Evolutionary conservation across 35 echinoderm and acorn worm genomes (phyloP), one percentile per base, ranked within the genome.

Genomic region (Lytechinus pictus): DNA sequence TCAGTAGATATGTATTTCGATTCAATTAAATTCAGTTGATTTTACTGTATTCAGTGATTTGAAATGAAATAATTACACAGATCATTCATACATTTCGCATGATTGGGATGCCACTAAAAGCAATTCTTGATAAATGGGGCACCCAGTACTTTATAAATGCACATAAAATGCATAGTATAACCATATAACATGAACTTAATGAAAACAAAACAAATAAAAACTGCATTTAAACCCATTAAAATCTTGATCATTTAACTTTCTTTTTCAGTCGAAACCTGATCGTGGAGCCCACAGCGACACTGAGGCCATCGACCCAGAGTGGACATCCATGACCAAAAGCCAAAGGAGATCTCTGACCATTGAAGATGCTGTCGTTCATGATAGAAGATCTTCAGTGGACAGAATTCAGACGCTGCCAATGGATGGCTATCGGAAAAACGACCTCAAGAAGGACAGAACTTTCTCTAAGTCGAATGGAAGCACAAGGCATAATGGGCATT

Each of bases 251-350:
- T 96, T 96, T 28, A 8, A 94, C 52, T 96, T 89, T 86, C 95
- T 9, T 19, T 52, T 91, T 13, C 88, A 98, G 97, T 93, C 96
- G 24, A 95, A 87, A 54, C 53, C 51, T 54, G 97, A 96, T 1
- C 94, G 97, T 86, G 93, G n/a, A 94, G 96, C 96, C 54, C 60
- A 95, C 86, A 98, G 96, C 87, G 96, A 98, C 87, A 97, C 52
- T 28, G 97, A 98, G 51, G 95, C 93, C n/a, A 54, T 96, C 7
- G 93, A 87, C 10, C 87, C 96, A 57, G 92, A 93, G 54, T 93
- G 92, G 92, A 55, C 92, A 93, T 44, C 92, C 92, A 93, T 27
- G 92, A 93, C 28, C n/a, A 55, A 12, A 10, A 93, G 19, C 92
- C 28, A 53, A 54, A 93, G 92, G 92, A 54, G 92, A 54, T 93